phyloP scores from a whole-genome alignment of 2,113 vertebrate species.

The Artemisiospiza belli region DNA sequence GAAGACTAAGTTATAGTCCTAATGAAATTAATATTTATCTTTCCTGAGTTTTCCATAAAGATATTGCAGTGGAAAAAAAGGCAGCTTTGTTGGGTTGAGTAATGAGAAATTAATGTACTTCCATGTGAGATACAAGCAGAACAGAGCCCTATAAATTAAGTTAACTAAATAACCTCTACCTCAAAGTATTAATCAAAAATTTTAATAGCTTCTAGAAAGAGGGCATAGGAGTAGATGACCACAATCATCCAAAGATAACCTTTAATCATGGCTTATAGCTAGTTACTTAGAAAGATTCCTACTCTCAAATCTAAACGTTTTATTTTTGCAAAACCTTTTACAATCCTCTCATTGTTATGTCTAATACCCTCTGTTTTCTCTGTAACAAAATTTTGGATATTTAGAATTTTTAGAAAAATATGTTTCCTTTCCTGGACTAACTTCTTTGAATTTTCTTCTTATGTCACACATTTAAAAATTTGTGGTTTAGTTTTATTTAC shows the following conservation, averaged over 20 bases:
- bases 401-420: background rate
- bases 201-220: background rate
- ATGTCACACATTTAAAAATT: background rate
- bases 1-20: background rate
- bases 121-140: background rate
- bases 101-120: background rate
- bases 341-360: background rate
- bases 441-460: background rate
- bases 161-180: background rate
- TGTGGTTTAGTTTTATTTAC: background rate
- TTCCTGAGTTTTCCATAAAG: background rate
- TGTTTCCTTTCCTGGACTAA: background rate
- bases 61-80: background rate
- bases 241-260: background rate
- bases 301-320: background rate
- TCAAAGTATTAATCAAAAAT: background rate
- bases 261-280: background rate
- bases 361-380: background rate
- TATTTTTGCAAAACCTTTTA: background rate
- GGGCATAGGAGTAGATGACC: background rate
- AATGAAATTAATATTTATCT: background rate
- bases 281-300: background rate
- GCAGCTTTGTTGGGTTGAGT: background rate
- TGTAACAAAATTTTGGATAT: background rate
- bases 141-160: background rate